Base-by-base conservation (phyloP, 1,140 invertebrate species). In the Magallana gigas region DNA sequence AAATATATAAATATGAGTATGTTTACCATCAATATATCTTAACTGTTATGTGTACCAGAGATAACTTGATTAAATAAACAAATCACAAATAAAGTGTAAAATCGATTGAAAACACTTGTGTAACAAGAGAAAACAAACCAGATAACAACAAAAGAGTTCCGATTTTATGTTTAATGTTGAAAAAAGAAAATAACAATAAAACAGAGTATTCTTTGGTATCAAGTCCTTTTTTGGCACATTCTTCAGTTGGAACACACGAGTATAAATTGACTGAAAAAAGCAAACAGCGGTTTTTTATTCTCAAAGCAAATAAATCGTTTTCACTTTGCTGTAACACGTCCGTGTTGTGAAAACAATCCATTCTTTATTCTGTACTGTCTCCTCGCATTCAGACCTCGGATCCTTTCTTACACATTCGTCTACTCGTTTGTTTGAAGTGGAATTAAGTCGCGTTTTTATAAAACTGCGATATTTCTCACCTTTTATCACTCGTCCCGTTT, bases 391-490 rank as follows among this genome's bases (percentile, higher is more conserved):
- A 76, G 68, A 29, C 68, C 68, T 29, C 68, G 36, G 2, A 76
- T 29, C 68, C 23, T 29, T 29, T 76, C 68, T 76, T 29, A 29
- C 68, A 76, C 23, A 23, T 76, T 76, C 68, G 23, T 29, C 36
- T 29, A 48, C 3, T 23, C 68, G 68, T 76, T 76, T 76, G 68
- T 76, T 76, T 76, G 68, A 76, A 29, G 68, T 76, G 36, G 68
- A 76, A 76, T 76, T 76, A 76, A 76, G 23, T 29, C 68, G 36
- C 12, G 68, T 76, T 76, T 76, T 76, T 76, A 76, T 76, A 29
- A 76, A 76, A 29, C 68, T 76, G 68, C 68, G 68, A 76, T 29
- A 76, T 29, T 76, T 76, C 68, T 76, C 68, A 76, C 68, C 68
- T 76, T 29, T 76, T 76, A 76, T 76, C 68, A 76, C 23, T 76